Percentiles rank a stretch among this genome's conserved stretches.
Evolutionary conservation across 2,113 vertebrate species (phyloP).

Genomic region (Oreochromis aureus): DNA sequence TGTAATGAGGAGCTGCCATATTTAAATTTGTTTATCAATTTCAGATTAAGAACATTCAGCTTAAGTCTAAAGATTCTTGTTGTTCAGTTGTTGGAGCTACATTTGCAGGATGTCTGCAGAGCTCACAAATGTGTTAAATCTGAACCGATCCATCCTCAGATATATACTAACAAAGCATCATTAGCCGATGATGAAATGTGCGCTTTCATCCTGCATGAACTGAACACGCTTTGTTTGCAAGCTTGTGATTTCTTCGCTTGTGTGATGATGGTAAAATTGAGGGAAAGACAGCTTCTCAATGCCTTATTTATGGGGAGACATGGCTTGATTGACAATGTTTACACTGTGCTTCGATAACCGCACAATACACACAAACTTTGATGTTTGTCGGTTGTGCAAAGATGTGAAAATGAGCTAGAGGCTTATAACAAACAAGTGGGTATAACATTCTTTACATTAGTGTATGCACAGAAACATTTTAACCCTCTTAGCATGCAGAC

Average conservation of each 20-base stretch:
- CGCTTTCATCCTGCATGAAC: not conserved
- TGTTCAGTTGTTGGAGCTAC: not conserved
- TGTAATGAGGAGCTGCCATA: rapidly evolving
- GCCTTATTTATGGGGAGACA: not conserved
- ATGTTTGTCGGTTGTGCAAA: not conserved
- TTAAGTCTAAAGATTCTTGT: not conserved
- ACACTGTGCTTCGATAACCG: not conserved
- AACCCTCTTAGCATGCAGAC: not conserved
- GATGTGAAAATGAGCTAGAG: not conserved
- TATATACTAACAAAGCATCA: slow-evolving; percentile 3
- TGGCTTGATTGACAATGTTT: not conserved
- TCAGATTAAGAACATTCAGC: not conserved
- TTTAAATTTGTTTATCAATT: not conserved
- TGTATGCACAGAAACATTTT: not conserved
- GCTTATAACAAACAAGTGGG: not conserved
- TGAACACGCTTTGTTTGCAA: not conserved
- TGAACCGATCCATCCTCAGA: not conserved
- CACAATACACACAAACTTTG: not conserved
- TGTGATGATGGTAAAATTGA: not conserved
- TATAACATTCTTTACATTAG: not conserved
- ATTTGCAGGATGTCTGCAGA: slow-evolving; percentile 3
- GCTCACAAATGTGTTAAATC: slow-evolving; percentile 9
- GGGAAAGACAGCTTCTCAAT: not conserved
- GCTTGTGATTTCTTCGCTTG: not conserved
- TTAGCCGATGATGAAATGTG: not conserved